These are phyloP conservation scores for Scaptomyza reducta DNA, from an alignment of 2,888 invertebrate species.

Conservation along the genomic window DNA sequence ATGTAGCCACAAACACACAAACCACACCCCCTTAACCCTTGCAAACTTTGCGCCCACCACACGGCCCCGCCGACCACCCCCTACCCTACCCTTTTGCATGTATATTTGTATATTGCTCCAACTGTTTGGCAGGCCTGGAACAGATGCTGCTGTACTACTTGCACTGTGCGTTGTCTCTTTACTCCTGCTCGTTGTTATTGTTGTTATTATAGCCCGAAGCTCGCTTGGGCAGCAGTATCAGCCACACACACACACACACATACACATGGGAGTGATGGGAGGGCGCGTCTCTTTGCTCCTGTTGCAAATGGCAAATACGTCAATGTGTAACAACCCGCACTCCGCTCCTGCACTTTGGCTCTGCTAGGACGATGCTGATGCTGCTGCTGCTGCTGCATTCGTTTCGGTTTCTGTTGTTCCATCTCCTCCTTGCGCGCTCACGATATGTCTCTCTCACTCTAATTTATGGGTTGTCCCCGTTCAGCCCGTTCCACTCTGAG, in stretches of 20 bases:
- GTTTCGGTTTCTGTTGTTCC: slow-evolving; percentile 26
- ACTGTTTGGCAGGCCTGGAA: slow-evolving; percentile 47
- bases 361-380: not conserved
- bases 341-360: slow-evolving; percentile 4
- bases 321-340: slow-evolving; percentile 51
- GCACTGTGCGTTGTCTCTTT: slow-evolving; percentile 6
- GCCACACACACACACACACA: not conserved
- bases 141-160: slow-evolving; percentile 52
- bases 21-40: not conserved
- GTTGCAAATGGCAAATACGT: slow-evolving; percentile 72
- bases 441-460: slow-evolving; percentile 48
- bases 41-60: slow-evolving; percentile 6
- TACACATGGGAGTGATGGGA: not conserved
- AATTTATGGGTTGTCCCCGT: slow-evolving; percentile 71
- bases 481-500: slow-evolving; percentile 60
- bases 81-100: not conserved
- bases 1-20: slow-evolving; percentile 45
- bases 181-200: slow-evolving; percentile 39
- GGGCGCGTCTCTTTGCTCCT: slow-evolving; percentile 41
- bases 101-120: slow-evolving; percentile 27
- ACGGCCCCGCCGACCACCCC: not conserved
- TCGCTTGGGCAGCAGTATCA: slow-evolving; percentile 40
- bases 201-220: slow-evolving; percentile 51
- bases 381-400: slow-evolving; percentile 34
- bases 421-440: slow-evolving; percentile 16